phyloP scores from a whole-genome alignment of 2,113 vertebrate genomes.

The Pituophis catenifer region DNA sequence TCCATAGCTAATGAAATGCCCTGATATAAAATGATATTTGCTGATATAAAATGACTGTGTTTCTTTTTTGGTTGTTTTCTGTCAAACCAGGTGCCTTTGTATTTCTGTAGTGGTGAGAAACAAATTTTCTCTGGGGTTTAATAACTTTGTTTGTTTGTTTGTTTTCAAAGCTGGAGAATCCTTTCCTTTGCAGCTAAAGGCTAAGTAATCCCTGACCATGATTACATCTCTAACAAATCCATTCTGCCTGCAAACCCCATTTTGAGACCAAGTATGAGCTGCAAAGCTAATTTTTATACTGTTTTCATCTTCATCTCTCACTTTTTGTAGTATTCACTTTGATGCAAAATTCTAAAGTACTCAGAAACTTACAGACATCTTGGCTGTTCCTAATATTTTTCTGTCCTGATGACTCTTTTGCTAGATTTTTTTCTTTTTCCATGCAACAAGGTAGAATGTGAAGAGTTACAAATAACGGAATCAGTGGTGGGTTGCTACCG shows the following conservation, averaged over 20 bases:
- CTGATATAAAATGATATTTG: neutral
- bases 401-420: neutral
- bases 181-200: neutral
- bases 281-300: neutral
- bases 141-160: neutral
- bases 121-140: neutral
- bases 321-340: neutral
- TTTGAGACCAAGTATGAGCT: neutral
- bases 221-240: neutral
- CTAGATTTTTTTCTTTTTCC: neutral
- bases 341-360: neutral
- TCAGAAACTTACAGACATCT: neutral
- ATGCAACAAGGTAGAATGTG: neutral
- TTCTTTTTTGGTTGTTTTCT: neutral
- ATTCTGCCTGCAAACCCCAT: neutral
- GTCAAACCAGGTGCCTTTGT: neutral
- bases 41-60: neutral
- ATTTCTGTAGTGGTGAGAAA: neutral
- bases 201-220: neutral
- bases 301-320: neutral
- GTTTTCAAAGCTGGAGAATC: neutral
- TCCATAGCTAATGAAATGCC: neutral
- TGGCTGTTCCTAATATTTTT: neutral
- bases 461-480: neutral
- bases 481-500: too few relatives aligned